These are phyloP conservation scores for Eptesicus fuscus DNA, from an alignment of 2,113 vertebrate genomes.

Conservation along the genomic window DNA sequence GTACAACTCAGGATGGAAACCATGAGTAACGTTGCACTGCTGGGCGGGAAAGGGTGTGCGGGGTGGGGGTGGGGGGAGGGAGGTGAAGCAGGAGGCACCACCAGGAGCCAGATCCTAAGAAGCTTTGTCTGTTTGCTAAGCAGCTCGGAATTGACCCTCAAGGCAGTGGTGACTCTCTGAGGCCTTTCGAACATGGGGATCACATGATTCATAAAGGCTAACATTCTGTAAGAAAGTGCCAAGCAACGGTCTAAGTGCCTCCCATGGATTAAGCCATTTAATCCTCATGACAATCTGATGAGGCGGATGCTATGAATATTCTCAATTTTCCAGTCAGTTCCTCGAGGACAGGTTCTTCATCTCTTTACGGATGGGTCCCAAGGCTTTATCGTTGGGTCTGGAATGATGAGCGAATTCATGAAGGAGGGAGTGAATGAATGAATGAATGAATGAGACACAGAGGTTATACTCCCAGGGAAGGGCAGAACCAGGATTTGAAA, in stretches of 20 bases:
- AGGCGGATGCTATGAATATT: neutral
- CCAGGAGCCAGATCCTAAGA: neutral
- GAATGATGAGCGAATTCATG: neutral
- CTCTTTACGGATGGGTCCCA: neutral
- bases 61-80: fast-evolving
- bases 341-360: neutral
- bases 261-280: neutral
- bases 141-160: slow-evolving; percentile 18
- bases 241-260: neutral
- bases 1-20: neutral
- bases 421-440: neutral
- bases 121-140: neutral
- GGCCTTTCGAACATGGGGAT: neutral
- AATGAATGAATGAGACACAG: neutral
- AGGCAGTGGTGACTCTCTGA: neutral
- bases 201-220: neutral
- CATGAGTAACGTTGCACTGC: neutral
- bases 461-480: neutral
- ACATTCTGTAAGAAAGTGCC: neutral
- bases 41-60: neutral
- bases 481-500: neutral
- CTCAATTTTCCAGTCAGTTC: neutral
- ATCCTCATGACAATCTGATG: neutral
- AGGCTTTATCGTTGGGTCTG: neutral
- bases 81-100: neutral